A percentile compares a stretch with the other conserved stretches of the same genome.
phyloP scores from a whole-genome alignment of 2,113 vertebrate species.

The Sapajus apella region DNA sequence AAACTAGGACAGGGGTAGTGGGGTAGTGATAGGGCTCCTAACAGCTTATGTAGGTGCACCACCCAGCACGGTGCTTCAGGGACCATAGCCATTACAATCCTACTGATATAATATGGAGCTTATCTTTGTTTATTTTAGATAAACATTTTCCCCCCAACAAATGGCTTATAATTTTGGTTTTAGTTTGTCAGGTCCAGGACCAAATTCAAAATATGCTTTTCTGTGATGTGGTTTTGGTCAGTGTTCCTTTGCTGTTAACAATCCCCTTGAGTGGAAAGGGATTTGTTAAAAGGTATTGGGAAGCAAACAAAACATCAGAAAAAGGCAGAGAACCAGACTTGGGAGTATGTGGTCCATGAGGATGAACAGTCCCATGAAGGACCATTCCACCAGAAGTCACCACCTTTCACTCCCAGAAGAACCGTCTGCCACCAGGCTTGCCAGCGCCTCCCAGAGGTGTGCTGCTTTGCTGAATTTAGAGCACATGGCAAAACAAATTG shows the following conservation, averaged over 20 bases:
- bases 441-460: not conserved
- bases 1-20: no score
- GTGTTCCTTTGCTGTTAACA: not conserved
- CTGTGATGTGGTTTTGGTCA: not conserved
- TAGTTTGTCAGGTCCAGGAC: not conserved
- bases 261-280: not conserved
- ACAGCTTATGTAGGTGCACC: accelerated
- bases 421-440: not conserved
- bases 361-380: not conserved
- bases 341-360: accelerated
- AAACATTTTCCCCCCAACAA: not conserved
- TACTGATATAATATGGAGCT: not conserved
- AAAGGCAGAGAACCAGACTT: not conserved
- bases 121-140: not conserved
- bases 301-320: not conserved
- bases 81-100: no score
- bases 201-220: not conserved
- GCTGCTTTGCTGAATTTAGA: not conserved
- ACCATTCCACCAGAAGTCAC: not conserved
- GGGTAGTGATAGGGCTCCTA: not conserved
- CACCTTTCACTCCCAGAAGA: not conserved
- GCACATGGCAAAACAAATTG: not conserved
- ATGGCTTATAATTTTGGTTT: not conserved
- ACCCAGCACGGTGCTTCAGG: not conserved
- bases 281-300: not conserved